Evolutionary conservation across 2,113 vertebrate species (phyloP), one percentile per base, ranked within the genome.

Genomic region (Numenius arquata): DNA sequence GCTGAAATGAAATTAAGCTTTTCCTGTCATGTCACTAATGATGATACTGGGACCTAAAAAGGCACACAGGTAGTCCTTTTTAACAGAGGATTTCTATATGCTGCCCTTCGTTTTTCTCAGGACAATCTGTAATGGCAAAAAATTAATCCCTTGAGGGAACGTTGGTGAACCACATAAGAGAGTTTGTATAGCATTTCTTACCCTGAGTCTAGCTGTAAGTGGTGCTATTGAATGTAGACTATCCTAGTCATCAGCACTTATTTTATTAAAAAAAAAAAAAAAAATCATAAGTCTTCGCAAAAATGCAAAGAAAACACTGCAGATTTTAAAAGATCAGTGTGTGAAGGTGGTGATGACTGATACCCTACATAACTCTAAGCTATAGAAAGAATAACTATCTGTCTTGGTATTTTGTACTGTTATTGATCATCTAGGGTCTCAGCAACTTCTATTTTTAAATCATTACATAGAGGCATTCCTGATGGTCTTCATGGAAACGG

Each of bases 221-320:
- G 45, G 20, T 67, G 34, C 26, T 5, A 3, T 13, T 75, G 50
- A 68, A 30, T 41, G 15, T 14, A 45, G 50, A 45, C 30, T 82
- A 3, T 77, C 32, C 48, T 50, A n/a, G 38, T 62, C 25, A 47
- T 23, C 30, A 79, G 32, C 3, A 12, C 23, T 61, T 79, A 2
- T 8, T 74, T 55, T 27, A 18, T 52, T 52, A 22, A 41, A 9
- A 48, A 26, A 41, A 8, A 26, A 41, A 8, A 21, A 66, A 17
- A 0, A 23, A 73, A 32, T 59, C 1, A 0, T 27, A 18, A 21
- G 6, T 32, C 50, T 38, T 47, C 15, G 6, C 27, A 55, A 41
- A 65, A 81, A 61, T 32, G 6, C 16, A 47, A 73, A 68, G 32
- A 43, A 70, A 88, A 40, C 8, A 36, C 56, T 8, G 6, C 13